Base-by-base conservation (phyloP, 2,113 vertebrate genomes). In the Neolamprologus caudopunctatus region DNA sequence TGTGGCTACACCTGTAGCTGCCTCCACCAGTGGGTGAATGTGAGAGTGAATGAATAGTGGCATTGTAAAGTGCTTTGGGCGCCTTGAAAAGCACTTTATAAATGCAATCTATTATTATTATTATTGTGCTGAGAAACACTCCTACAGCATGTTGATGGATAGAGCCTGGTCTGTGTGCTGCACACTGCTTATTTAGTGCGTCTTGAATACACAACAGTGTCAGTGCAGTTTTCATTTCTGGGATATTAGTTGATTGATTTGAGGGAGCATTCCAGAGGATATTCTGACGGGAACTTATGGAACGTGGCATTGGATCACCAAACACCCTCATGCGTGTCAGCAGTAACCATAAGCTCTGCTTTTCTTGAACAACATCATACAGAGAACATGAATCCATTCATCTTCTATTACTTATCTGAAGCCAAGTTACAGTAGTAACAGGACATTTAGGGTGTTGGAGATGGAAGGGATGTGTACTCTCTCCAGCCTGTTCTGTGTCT, bases 341-440 rank as follows among this genome's bases (percentile, higher is more conserved):
- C 42, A 73, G 68, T 47, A 47, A 17, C 21, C 8, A 17, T 2
- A 0, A 73, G 0, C 0, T 24, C 40, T 47, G 68, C 13, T 73
- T 73, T 73, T 73, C 13, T 40, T 73, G 40, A 16, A 42, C 63
- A 14, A 21, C n/a, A 71, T 71, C n/a, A 24, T 26, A 10, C 13
- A 42, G 37, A 6, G 8, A 71, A 71, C n/a, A 42, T 4, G 19
- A 71, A 16, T 71, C n/a, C n/a, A 3, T 42, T 16, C 2, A 71
- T 42, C 24, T 26, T 7, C 66, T 16, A 7, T 42, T 24, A 42
- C 66, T 45, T 26, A 71, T 71, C 66, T 71, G 37, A 71, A 71
- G 66, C 66, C 66, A 71, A 42, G 37, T 42, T 9, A 24, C 21
- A 16, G n/a, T 16, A 9, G n/a, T 42, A 71, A 24, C 12, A 42